These are phyloP conservation scores for Sylvilagus floridanus DNA, from an alignment of 2,797 vertebrate genomes.

Conservation along the genomic window DNA sequence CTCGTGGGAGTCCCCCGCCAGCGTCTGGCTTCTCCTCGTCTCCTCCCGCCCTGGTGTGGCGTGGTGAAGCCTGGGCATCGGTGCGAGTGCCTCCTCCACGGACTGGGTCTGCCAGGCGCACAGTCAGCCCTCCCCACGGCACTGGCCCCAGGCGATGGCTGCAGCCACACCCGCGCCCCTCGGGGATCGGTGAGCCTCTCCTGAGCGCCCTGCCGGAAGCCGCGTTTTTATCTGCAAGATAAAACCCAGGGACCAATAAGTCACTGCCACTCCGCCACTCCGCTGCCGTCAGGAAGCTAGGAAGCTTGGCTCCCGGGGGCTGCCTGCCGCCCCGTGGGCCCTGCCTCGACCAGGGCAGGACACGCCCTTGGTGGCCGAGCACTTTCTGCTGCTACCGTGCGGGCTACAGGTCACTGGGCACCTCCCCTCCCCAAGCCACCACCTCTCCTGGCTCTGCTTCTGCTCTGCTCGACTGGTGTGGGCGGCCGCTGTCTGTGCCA, in stretches of 20 bases:
- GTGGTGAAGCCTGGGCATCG: too few species aligned
- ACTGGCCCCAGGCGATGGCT: accelerated
- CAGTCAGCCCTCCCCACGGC: background rate
- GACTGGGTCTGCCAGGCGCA: accelerated
- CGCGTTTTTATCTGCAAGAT: background rate
- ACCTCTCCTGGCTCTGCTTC: accelerated
- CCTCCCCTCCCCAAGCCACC: accelerated
- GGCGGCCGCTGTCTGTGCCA: accelerated
- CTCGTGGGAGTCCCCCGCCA: background rate
- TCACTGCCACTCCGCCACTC: background rate
- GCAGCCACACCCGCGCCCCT: background rate
- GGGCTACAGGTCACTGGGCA: accelerated
- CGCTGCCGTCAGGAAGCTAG: background rate
- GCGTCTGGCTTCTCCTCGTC: too few species aligned
- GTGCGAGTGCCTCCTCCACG: too few species aligned
- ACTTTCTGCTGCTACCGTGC: too few species aligned
- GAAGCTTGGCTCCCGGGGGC: background rate
- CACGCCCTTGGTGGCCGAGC: background rate
- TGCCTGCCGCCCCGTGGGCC: too few species aligned
- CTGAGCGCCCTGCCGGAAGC: background rate
- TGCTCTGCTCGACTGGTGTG: background rate
- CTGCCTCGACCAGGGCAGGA: background rate
- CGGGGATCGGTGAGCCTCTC: accelerated
- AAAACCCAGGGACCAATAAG: background rate
- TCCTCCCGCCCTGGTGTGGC: too few species aligned